Conservation (phyloP, 2,797 vertebrate genomes). For the Coreius guichenoti region DNA sequence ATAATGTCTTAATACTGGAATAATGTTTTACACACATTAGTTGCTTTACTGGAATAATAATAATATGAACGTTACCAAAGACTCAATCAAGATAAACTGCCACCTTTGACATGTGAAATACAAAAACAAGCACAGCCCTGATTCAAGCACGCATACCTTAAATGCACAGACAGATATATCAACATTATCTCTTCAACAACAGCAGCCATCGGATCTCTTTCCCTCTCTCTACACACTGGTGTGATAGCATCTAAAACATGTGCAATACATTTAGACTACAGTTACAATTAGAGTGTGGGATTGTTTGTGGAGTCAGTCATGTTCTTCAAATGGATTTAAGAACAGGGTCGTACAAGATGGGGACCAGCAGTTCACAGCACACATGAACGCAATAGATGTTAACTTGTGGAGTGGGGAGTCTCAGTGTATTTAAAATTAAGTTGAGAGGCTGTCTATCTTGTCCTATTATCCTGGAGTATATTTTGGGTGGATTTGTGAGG, state of each 20-base stretch:
- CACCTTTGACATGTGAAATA: constrained; percentile 18
- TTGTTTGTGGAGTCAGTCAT: constrained; percentile 33
- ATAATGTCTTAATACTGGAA: background rate
- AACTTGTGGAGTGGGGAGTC: background rate
- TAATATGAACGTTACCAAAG: background rate
- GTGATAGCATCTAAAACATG: constrained; percentile 57
- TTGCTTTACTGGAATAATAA: constrained; percentile 1
- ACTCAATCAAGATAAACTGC: constrained; percentile 29
- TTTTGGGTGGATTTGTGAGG: constrained; percentile 28
- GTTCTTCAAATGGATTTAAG: constrained; percentile 49
- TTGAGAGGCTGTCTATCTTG: constrained; percentile 15
- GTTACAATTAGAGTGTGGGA: constrained; percentile 28
- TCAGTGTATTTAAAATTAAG: constrained; percentile 19
- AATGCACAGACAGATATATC: constrained; percentile 59
- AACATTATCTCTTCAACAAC: constrained; percentile 46
- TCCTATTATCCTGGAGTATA: constrained; percentile 4
- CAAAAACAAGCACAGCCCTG: constrained; percentile 51
- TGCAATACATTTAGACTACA: constrained; percentile 39
- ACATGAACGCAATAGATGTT: constrained; percentile 21
- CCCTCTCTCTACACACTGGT: constrained; percentile 16
- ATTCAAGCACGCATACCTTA: constrained; percentile 48
- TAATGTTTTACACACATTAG: background rate
- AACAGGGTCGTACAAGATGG: background rate
- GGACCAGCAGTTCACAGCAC: background rate
- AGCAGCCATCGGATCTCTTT: constrained; percentile 34